Conservation (phyloP, 2,113 vertebrate species). For the Cynopterus brachyotis region DNA sequence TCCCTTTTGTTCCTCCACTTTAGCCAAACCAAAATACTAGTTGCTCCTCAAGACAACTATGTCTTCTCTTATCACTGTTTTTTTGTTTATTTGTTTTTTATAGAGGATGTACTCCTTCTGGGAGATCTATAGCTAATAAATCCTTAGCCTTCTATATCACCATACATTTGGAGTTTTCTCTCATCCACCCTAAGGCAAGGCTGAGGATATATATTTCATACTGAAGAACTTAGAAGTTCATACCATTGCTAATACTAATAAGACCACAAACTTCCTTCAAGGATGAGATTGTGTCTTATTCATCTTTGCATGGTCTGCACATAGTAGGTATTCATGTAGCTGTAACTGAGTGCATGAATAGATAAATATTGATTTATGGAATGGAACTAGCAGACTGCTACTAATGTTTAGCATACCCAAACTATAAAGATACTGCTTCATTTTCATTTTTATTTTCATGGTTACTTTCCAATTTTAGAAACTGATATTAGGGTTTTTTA, state of each 20-base stretch:
- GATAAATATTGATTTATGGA: conserved; percentile 61
- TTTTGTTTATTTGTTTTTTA: not conserved
- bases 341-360: not conserved
- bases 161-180: not conserved
- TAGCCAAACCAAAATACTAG: not conserved
- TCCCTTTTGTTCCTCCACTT: not conserved
- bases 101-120: not conserved
- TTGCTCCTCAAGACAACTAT: not conserved
- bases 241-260: not conserved
- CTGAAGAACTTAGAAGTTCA: not conserved
- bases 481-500: not conserved
- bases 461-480: conserved; percentile 29
- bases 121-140: not conserved
- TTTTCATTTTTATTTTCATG: not conserved
- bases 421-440: not conserved
- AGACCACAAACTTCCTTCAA: conserved; percentile 18
- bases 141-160: not conserved
- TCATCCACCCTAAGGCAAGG: not conserved
- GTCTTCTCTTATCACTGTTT: not conserved
- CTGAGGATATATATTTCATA: not conserved
- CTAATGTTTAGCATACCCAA: conserved; percentile 1
- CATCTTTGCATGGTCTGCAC: not conserved
- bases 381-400: conserved; percentile 19
- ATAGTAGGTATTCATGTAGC: not conserved
- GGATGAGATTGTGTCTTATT: not conserved